phyloP scores from a whole-genome alignment of 2,888 invertebrate genomes.

The Prenolepis imparis region DNA sequence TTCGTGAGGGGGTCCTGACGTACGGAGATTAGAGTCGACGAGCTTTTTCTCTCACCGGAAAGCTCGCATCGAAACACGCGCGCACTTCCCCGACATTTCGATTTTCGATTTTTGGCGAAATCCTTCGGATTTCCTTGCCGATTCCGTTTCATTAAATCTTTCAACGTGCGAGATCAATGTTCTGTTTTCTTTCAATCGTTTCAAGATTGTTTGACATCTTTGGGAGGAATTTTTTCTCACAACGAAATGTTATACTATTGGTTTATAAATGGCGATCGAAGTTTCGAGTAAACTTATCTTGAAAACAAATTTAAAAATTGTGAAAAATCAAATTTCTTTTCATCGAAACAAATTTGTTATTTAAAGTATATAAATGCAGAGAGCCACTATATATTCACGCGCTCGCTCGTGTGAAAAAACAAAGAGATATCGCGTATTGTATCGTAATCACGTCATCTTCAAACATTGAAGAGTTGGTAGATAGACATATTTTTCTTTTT shows the following conservation, averaged over 20 bases:
- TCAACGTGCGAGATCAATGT: background rate
- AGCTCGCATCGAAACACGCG: constrained; percentile 69
- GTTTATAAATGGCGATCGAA: background rate
- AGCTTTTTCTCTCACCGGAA: constrained; percentile 50
- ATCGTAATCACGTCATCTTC: background rate
- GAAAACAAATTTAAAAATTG: background rate
- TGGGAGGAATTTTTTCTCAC: background rate
- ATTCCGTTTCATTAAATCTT: background rate
- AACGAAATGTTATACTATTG: background rate
- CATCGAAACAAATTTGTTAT: background rate
- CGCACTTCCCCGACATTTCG: constrained; percentile 48
- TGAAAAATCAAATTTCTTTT: background rate
- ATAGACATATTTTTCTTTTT: background rate
- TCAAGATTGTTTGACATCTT: background rate
- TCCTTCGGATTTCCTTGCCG: background rate
- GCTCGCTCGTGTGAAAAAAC: background rate
- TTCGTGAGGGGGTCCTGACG: constrained; percentile 52
- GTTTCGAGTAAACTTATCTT: background rate
- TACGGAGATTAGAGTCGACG: constrained; percentile 69
- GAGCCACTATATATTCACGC: background rate
- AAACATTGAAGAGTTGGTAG: constrained; percentile 20
- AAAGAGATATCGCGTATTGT: background rate
- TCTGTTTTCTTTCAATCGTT: background rate
- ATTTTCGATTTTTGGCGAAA: background rate
- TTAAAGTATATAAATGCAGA: background rate